phyloP scores from a whole-genome alignment of 2,888 invertebrate species.

The Lithodes maja region DNA sequence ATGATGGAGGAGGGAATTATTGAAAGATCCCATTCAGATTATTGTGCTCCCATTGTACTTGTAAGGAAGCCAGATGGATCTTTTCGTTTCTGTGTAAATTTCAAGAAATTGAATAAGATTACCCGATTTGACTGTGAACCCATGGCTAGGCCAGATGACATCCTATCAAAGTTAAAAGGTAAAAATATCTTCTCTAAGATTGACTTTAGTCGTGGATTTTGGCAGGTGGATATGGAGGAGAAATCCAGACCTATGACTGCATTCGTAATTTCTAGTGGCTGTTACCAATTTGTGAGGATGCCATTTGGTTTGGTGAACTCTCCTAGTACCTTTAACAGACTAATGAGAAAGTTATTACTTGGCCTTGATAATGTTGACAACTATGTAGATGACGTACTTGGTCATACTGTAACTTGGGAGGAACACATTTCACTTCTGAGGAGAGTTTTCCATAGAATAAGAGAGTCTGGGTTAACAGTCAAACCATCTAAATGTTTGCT shows the following conservation, averaged over 20 bases:
- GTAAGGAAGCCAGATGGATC: constrained; percentile 73
- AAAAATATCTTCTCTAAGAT: not conserved
- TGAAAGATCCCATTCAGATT: constrained; percentile 73
- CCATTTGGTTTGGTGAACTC: no score
- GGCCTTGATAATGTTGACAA: not conserved
- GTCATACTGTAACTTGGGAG: not conserved
- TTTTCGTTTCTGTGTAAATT: constrained; percentile 23
- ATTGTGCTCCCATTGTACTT: constrained; percentile 73
- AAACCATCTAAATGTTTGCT: no score
- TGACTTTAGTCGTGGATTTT: not conserved
- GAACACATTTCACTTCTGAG: not conserved
- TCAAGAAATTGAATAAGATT: no score
- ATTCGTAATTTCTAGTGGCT: no score
- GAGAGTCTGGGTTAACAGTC: no score
- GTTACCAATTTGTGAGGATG: no score
- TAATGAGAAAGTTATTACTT: not conserved
- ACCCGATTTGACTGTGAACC: no score
- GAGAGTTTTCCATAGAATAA: no score
- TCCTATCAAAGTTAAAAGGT: not conserved
- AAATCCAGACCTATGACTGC: no score
- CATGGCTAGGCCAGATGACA: no score
- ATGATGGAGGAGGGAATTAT: constrained; percentile 71
- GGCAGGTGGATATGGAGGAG: not conserved
- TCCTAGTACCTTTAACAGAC: no score
- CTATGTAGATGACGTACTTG: constrained; percentile 8